These are phyloP conservation scores for Boloria euphrosyne DNA, from an alignment of 2,888 invertebrate genomes.

Conservation along the genomic window DNA sequence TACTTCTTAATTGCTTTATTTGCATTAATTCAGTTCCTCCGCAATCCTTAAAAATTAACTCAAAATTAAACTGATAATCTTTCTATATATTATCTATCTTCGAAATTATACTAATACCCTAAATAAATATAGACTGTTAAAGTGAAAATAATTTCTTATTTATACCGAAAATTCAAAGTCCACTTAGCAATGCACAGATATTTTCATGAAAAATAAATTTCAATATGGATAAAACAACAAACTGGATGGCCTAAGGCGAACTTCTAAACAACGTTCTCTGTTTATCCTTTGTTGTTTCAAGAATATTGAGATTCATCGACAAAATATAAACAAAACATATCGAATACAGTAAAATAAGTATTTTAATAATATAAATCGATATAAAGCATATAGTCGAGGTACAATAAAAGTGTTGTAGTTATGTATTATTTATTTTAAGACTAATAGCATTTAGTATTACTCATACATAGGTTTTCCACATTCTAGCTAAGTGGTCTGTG, in stretches of 20 bases:
- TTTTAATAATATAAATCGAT: neutral
- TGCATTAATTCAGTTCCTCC: too few species aligned
- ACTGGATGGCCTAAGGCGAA: slow-evolving; percentile 10
- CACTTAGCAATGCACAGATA: neutral
- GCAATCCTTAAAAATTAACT: too few species aligned
- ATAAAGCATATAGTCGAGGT: neutral
- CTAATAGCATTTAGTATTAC: neutral
- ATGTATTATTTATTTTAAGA: too few species aligned
- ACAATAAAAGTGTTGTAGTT: too few species aligned
- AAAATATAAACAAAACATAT: slow-evolving; percentile 4
- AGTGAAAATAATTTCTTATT: neutral
- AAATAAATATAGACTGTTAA: too few species aligned
- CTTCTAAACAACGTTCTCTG: neutral
- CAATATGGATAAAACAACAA: slow-evolving; percentile 15
- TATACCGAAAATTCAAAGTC: neutral
- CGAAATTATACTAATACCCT: too few species aligned
- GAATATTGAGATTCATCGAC: slow-evolving; percentile 6
- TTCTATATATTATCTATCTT: too few species aligned
- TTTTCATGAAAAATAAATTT: neutral
- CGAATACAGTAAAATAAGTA: neutral
- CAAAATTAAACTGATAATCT: too few species aligned
- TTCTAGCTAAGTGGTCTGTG: neutral
- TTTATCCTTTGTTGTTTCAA: slow-evolving; percentile 10
- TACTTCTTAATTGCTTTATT: too few species aligned
- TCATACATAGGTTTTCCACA: too few species aligned